Conservation (phyloP, 2,888 invertebrate species). For the Tetrapedia diversipes region DNA sequence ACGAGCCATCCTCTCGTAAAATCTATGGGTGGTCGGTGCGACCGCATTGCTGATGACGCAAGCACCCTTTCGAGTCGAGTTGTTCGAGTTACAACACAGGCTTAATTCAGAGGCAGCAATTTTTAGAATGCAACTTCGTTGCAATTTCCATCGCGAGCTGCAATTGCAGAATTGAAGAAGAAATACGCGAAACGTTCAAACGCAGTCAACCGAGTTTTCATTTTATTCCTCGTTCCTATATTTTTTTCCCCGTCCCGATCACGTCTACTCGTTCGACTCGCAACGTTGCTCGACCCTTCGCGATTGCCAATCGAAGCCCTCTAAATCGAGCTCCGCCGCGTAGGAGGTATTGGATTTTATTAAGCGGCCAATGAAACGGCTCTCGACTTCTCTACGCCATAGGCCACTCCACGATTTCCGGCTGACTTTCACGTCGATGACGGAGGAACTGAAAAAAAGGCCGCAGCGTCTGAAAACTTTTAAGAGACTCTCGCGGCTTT, state of each 20-base stretch:
- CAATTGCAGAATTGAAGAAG: too few relatives aligned
- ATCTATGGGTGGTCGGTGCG: slow-evolving; percentile 16
- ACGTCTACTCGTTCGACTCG: not conserved
- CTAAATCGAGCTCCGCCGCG: slow-evolving; percentile 18
- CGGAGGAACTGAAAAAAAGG: not conserved
- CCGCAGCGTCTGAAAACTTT: slow-evolving; percentile 16
- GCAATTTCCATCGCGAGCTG: too few relatives aligned
- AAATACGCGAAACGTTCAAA: too few relatives aligned
- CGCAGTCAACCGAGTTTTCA: too few relatives aligned
- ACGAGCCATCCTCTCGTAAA: slow-evolving; percentile 4
- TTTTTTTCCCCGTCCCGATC: not conserved
- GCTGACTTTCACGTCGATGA: not conserved
- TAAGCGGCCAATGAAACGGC: slow-evolving; percentile 5
- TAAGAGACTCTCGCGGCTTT: not conserved
- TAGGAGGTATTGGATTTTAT: slow-evolving; percentile 35
- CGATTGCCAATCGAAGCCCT: slow-evolving; percentile 29
- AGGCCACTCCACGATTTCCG: slow-evolving; percentile 4
- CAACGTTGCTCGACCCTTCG: not conserved
- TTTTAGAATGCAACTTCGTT: too few relatives aligned
- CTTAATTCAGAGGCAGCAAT: not conserved
- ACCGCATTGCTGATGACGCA: slow-evolving; percentile 15
- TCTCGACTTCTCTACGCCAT: not conserved
- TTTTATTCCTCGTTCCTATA: too few relatives aligned
- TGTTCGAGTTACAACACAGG: slow-evolving; percentile 21
- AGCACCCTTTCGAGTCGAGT: slow-evolving; percentile 24